Evolutionary conservation across 2,888 invertebrate species (phyloP).

Genomic region (Ectemnius cavifrons): DNA sequence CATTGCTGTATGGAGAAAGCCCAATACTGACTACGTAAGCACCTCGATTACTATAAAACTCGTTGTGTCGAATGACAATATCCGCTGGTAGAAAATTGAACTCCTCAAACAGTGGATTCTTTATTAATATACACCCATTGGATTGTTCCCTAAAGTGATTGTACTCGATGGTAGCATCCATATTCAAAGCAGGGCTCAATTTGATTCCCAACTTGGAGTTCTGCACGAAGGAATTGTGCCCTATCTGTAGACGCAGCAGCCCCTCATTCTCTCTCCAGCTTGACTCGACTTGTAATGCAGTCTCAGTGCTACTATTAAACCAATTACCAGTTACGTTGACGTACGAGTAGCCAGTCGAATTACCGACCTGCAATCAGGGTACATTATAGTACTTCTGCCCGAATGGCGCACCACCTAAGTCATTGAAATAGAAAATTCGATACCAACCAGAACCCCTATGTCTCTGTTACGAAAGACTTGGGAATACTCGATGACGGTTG

Average conservation of each 20-base stretch:
- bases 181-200: constrained; percentile 90
- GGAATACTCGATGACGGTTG: constrained; percentile 91
- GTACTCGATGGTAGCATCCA: constrained; percentile 88
- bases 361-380: constrained; percentile 83
- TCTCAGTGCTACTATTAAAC: constrained; percentile 89
- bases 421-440: not conserved
- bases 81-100: constrained; percentile 87
- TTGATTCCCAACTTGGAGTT: constrained; percentile 88
- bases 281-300: constrained; percentile 92
- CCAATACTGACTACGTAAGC: constrained; percentile 93
- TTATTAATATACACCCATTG: constrained; percentile 90
- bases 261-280: constrained; percentile 86
- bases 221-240: constrained; percentile 90
- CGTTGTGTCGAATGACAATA: constrained; percentile 90
- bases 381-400: not conserved
- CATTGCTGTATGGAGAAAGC: constrained; percentile 90
- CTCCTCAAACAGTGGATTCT: constrained; percentile 89
- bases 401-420: not conserved
- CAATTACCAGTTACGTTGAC: constrained; percentile 96
- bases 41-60: constrained; percentile 93
- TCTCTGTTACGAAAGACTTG: constrained; percentile 92
- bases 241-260: constrained; percentile 85
- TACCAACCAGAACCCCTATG: constrained; percentile 86
- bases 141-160: constrained; percentile 92
- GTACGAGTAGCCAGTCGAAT: constrained; percentile 91